Conservation (phyloP, 2,113 vertebrate species). For the Speoplatyrhinus poulsoni region DNA sequence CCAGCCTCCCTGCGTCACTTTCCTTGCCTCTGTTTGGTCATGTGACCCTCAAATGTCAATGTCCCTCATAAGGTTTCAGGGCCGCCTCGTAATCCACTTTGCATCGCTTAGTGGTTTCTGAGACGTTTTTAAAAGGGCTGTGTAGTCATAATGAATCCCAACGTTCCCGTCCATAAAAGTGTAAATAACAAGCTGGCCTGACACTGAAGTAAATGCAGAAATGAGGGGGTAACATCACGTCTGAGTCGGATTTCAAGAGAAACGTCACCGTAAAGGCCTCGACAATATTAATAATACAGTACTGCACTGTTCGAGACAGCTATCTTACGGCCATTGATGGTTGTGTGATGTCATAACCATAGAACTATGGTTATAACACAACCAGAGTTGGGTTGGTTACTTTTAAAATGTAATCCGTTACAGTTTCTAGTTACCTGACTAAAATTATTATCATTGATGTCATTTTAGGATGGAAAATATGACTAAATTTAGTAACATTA, state of each 20-base stretch:
- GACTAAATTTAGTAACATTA: too few relatives aligned
- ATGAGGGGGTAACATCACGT: conserved; percentile 57
- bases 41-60: conserved; percentile 10
- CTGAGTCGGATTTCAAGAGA: conserved; percentile 52
- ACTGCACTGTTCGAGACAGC: conserved; percentile 39
- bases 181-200: conserved; percentile 60
- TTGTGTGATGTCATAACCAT: not conserved
- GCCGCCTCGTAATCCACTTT: conserved; percentile 26
- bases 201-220: conserved; percentile 65
- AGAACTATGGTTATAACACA: not conserved
- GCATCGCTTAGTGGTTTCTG: conserved; percentile 22
- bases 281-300: conserved; percentile 28
- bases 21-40: conserved; percentile 31
- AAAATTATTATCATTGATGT: too few relatives aligned
- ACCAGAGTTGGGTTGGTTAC: too few relatives aligned
- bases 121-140: conserved; percentile 35
- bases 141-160: conserved; percentile 55
- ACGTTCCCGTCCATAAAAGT: conserved; percentile 57
- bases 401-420: too few relatives aligned
- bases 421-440: too few relatives aligned
- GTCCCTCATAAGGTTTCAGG: conserved; percentile 17
- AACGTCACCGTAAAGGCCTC: conserved; percentile 46
- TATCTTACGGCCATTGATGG: conserved; percentile 25
- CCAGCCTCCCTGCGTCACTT: conserved; percentile 19
- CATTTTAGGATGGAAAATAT: too few relatives aligned